A percentile compares a stretch with the other conserved stretches of the same genome.
These are phyloP conservation scores for Sitobion miscanthi DNA, from an alignment of 1,140 invertebrate species.

Conservation along the genomic window DNA sequence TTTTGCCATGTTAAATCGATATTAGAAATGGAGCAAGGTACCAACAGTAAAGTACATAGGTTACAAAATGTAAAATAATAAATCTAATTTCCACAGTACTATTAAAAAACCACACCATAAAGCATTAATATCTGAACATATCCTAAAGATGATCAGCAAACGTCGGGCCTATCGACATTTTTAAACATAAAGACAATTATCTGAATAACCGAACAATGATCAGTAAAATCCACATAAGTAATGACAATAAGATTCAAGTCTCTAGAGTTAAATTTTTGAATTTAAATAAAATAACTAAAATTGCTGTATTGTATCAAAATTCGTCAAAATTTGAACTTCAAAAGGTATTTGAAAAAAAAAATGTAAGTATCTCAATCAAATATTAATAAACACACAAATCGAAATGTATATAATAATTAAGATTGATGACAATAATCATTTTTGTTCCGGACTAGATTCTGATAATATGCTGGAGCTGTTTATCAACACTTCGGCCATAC, in stretches of 20 bases:
- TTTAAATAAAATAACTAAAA: neutral
- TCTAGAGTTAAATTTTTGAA: neutral
- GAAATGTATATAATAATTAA: neutral
- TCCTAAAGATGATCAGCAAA: neutral
- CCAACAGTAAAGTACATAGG: neutral
- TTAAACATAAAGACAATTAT: neutral
- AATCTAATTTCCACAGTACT: neutral
- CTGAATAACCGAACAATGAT: neutral
- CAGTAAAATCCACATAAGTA: neutral
- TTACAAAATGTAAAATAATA: neutral
- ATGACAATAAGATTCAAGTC: neutral
- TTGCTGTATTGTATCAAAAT: neutral
- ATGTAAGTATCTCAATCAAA: neutral
- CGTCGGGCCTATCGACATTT: neutral
- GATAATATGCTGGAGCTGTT: neutral
- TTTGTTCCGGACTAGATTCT: neutral
- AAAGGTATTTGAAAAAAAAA: neutral
- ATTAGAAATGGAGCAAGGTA: neutral
- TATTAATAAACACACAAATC: too few species aligned
- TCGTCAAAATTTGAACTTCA: neutral
- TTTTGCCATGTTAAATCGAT: neutral
- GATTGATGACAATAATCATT: neutral
- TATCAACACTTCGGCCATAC: neutral
- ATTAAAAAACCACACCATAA: neutral
- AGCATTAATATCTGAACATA: neutral